phyloP scores from a whole-genome alignment of 2,888 invertebrate species.

The Chromoteleia sp. region DNA sequence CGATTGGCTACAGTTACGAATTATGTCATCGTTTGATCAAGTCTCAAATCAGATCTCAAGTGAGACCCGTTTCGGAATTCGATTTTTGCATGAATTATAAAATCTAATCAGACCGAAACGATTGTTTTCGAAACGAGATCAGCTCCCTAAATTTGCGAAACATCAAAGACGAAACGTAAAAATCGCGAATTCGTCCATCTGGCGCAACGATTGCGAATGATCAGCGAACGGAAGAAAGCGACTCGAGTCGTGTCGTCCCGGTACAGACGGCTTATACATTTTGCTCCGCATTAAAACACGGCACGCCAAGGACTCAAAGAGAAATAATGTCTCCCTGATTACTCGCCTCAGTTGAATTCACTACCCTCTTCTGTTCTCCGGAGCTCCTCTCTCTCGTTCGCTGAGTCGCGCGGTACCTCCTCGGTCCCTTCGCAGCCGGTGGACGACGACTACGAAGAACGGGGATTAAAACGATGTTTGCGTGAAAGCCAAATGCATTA shows the following conservation, averaged over 20 bases:
- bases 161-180: conserved; percentile 47
- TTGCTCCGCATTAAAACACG: conserved; percentile 82
- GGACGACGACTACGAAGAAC: conserved; percentile 73
- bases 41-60: too few species aligned
- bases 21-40: too few species aligned
- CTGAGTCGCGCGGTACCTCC: conserved; percentile 60
- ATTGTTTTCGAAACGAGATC: conserved; percentile 12
- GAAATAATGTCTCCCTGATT: conserved; percentile 85
- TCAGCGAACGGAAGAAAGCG: conserved; percentile 72
- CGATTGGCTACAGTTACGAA: too few species aligned
- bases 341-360: conserved; percentile 83
- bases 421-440: conserved; percentile 72
- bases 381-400: conserved; percentile 60
- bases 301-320: conserved; percentile 80
- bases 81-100: neutral
- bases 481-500: conserved; percentile 84
- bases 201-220: conserved; percentile 76
- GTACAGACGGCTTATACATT: conserved; percentile 80
- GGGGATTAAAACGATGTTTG: conserved; percentile 85
- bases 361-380: conserved; percentile 72
- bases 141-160: neutral
- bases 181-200: conserved; percentile 72
- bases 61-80: too few species aligned
- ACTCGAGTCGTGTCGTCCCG: conserved; percentile 67
- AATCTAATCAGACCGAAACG: neutral